Base-by-base conservation (phyloP, 2,888 invertebrate species). In the Drosophila meridionalis region DNA sequence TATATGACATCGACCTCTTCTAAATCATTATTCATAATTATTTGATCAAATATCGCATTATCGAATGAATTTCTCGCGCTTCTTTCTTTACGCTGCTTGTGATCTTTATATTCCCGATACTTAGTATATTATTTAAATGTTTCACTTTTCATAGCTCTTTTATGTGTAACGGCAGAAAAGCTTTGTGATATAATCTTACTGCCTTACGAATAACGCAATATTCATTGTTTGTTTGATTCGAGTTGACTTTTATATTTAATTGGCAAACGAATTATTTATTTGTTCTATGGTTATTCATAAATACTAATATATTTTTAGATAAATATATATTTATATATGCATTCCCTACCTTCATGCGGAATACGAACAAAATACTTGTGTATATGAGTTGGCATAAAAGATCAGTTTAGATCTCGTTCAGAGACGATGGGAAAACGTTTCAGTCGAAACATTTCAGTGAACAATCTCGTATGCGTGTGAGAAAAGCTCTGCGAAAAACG, bases 401-500 rank as follows among this genome's bases (percentile, higher is more conserved):
- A 28, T 66, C 59, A 30, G 45, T 59, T 71, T 20, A 48, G 52
- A 20, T 59, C 42, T 57, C 58, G 67, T 66, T 62, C 55, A 28
- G 62, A 74, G 48, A 64, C 50, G 48, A 63, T 42, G 40, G 20
- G 63, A 66, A 73, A 55, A 26, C 55, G 56, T 59, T 53, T 80
- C 64, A 80, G 78, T 80, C 66, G 57, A 60, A 65, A 60, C 64
- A 63, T 69, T 75, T 71, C 50, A 40, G 71, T 78, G 71, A 74
- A 77, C 66, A 80, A 71, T 66, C 80, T 70, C 75, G 66, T 61
- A 62, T 47, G 50, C 63, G 59, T 65, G 66, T 59, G 48, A 56
- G 43, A 32, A 80, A 81, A 81, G 82, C 80, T 81, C 58, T 42
- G 53, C 58, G 45, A 47, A 66, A 66, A 66, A 69, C 65, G 63